Base-by-base conservation (phyloP, 2,113 vertebrate genomes). In the Neolamprologus devosi region DNA sequence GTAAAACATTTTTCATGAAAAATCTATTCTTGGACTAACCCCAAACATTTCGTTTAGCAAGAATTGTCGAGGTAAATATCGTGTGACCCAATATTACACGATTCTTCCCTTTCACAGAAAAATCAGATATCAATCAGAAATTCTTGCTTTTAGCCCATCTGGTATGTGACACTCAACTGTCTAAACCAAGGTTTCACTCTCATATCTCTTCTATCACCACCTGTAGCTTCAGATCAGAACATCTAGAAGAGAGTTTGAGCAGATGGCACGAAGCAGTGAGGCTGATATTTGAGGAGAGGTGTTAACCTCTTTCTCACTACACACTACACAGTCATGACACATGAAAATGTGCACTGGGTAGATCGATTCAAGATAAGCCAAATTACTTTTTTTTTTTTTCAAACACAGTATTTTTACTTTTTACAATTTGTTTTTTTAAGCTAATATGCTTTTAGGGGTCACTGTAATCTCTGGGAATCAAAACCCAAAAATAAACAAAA, bases 131-230 rank as follows among this genome's bases (percentile, higher is more conserved):
- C 57, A 87, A 82, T 63, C 81, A 40, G n/a, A 86, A 80, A 85
- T 45, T 85, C 28, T 83, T 75, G 68, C 42, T 81, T 78, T 75
- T 73, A 84, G 28, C 82, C 13, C 30, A 70, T 85, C 73, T 33
- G 82, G 42, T 58, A 9, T 23, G 11, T 70, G 63, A 83, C 68
- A 58, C 58, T 84, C 30, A 87, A 88, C 84, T 35, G 51, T 83
- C 75, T 86, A 80, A 88, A 84, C 47, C 4, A 28, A 81, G 68
- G 60, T 85, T 85, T 88, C 60, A 53, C 83, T 83, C 55, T 81
- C 26, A 63, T 82, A 91, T 90, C 89, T 83, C 70, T 57, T 82
- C 86, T 4, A 87, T 91, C 87, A n/a, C 65, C 90, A 92, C 88
- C 90, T 92, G 92, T 5, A 90, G 82, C 80, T 80, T 58, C 55